Evolutionary conservation across 2,113 vertebrate species (phyloP), one percentile per base, ranked within the genome.

Genomic region (Pangasianodon hypophthalmus): DNA sequence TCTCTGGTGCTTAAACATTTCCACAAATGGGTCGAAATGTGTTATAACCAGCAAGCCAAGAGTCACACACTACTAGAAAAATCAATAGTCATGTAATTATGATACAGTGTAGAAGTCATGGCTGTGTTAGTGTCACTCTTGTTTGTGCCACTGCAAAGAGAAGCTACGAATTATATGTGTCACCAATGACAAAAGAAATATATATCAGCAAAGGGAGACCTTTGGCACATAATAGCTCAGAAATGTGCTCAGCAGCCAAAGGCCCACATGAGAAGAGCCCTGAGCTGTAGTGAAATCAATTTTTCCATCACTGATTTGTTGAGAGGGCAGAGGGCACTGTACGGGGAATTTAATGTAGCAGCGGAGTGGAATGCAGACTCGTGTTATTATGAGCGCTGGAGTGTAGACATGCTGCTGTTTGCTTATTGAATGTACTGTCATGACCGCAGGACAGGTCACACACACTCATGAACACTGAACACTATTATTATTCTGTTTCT

Each of bases 221-320:
- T 91, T 85, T 89, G 79, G 83, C 85, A 85, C 90, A 80, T 91
- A 89, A 89, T 91, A 73, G 83, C 84, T 67, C 71, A 89, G 85
- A 84, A 88, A 89, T 85, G 88, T 91, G 62, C 81, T 58, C 1
- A n/a, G 87, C 58, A 88, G 87, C 88, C 84, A 87, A 87, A 89
- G 41, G 50, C 58, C 56, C 85, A 89, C 69, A 89, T 60, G 83
- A 87, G 85, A 44, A 87, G 80, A 89, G 88, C 82, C 52, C 41
- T 69, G 84, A 88, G 88, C 88, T 48, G 60, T 81, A 77, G 58
- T 82, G 85, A 91, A 91, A 89, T 88, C 89, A 79, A 84, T 85
- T 88, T 85, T 91, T 91, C 86, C 90, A 88, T 91, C 73, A 64
- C 86, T 81, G 90, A 54, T 79, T 87, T 81, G 88, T 50, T 85